A percentile compares a stretch with the other conserved stretches of the same genome.
Evolutionary conservation across 2,797 vertebrate genomes (phyloP).

Genomic region (Neosilurus mollespiculum): DNA sequence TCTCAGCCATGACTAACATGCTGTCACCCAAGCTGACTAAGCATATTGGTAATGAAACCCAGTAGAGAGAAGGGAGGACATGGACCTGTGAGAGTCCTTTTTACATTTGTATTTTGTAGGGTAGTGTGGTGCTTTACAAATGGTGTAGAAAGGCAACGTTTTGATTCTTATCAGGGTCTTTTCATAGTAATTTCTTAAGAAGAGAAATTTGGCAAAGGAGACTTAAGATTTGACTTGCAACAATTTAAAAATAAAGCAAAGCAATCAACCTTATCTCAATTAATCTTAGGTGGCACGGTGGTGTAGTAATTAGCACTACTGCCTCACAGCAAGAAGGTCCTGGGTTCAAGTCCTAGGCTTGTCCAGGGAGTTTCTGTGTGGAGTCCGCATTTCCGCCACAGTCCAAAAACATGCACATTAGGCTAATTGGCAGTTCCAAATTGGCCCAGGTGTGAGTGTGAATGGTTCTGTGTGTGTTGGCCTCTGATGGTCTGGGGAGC

Average conservation of each 20-base stretch:
- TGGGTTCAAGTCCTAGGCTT: no score
- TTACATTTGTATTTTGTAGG: background rate
- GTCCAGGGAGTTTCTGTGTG: no score
- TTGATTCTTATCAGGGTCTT: background rate
- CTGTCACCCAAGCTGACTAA: slow-evolving; percentile 37
- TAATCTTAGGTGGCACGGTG: background rate
- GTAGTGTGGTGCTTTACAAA: background rate
- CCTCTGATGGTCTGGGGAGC: no score
- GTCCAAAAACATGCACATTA: no score
- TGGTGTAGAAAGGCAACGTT: background rate
- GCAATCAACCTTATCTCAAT: background rate
- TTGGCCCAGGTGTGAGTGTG: no score
- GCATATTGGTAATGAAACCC: slow-evolving; percentile 18
- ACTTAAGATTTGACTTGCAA: background rate
- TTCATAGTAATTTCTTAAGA: background rate
- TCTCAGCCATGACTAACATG: slow-evolving; percentile 25
- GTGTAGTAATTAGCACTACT: no score
- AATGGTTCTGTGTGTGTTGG: no score
- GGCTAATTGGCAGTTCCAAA: no score
- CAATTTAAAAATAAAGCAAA: background rate
- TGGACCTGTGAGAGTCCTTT: background rate
- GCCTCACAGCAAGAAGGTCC: no score
- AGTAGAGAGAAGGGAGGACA: background rate
- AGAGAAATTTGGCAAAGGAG: background rate
- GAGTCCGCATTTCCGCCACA: no score